Base-by-base conservation (phyloP, 2,797 vertebrate genomes). In the Pipistrellus pygmaeus region DNA sequence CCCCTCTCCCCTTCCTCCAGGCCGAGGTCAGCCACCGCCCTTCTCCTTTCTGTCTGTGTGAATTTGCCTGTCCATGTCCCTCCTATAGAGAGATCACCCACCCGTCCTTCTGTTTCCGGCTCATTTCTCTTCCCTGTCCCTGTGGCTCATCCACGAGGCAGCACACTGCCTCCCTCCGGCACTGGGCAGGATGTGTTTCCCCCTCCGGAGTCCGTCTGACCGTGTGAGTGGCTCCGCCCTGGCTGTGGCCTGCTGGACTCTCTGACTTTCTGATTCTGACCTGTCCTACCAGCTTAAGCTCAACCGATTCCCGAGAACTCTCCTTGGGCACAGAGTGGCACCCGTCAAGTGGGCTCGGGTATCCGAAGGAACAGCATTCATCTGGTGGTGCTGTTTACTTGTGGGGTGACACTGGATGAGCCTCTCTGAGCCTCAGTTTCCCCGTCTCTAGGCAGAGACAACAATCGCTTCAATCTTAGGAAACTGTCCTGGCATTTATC, bases 1-100 rank as follows among this genome's bases (percentile, higher is more conserved):
- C 20, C 2, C 5, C 0, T 4, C 11, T 6, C 6, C n/a, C 2
- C 8, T 10, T 20, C 32, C 30, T 30, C 51, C 30, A 9, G 35
- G n/a, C 66, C 60, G 25, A 15, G 12, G 21, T 4, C 27, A 62
- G 60, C 30, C 60, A 10, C 11, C 27, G 1, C 32, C n/a, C 51
- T 46, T 38, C 32, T 6, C 5, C 75, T 35, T 25, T 14, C 82
- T 11, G 14, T 71, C 44, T 17, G 27, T 73, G 3, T 7, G 84
- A 20, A 23, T 27, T 21, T 66, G 55, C 57, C 35, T 21, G 30
- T 32, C 73, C 0, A 6, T 2, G 30, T 6, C 9, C 35, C 68
- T 81, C 55, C 30, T 15, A 0, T 8, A 14, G 46, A 32, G 30
- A n/a, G 30, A 8, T 35, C 55, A 17, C 17, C 10, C 71, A 30